phyloP scores from a whole-genome alignment of 2,888 invertebrate species.

The Peribatodes rhomboidaria region DNA sequence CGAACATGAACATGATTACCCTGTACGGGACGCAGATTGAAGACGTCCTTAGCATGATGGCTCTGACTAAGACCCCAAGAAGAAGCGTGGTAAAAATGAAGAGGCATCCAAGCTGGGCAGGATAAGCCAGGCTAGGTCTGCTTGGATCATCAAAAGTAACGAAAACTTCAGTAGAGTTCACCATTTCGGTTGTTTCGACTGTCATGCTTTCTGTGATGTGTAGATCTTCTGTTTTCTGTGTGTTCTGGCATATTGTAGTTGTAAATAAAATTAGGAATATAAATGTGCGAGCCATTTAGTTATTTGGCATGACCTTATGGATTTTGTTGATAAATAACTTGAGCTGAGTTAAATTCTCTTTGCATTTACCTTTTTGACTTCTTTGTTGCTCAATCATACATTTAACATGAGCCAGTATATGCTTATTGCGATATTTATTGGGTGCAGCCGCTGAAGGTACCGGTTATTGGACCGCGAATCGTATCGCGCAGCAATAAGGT shows the following conservation, averaged over 20 bases:
- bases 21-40: slow-evolving; percentile 68
- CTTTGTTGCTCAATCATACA: too few species aligned
- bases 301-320: slow-evolving; percentile 52
- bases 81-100: slow-evolving; percentile 71
- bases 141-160: slow-evolving; percentile 51
- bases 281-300: slow-evolving; percentile 43
- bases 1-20: slow-evolving; percentile 75
- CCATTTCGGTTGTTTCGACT: background rate
- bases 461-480: too few species aligned
- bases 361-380: too few species aligned
- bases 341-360: background rate
- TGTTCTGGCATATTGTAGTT: slow-evolving; percentile 21
- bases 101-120: slow-evolving; percentile 64
- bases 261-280: slow-evolving; percentile 36
- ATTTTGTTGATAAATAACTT: slow-evolving; percentile 20
- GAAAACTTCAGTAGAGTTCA: background rate
- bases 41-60: slow-evolving; percentile 69
- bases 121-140: slow-evolving; percentile 66
- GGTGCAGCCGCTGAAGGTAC: too few species aligned
- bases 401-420: too few species aligned
- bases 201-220: background rate
- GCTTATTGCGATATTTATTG: too few species aligned
- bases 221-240: background rate
- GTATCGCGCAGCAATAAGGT: too few species aligned
- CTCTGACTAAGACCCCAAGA: slow-evolving; percentile 69